Percentiles rank a stretch among this genome's conserved stretches.
Conservation (phyloP, 2,797 vertebrate species). For the Chlorospingus semifuscus region DNA sequence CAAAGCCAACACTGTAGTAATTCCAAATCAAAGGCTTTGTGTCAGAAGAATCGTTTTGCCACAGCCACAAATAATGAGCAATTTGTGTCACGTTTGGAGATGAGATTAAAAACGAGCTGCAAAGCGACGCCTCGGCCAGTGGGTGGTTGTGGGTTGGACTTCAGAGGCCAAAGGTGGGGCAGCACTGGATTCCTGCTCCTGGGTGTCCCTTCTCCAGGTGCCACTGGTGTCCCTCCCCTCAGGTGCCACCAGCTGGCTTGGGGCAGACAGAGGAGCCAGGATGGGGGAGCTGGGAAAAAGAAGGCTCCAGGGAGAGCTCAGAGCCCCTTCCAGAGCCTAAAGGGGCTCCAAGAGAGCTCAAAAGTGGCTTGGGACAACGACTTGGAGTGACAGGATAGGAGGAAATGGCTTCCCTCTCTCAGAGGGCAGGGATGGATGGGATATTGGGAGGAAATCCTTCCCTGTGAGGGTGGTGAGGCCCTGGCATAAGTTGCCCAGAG, state of each 20-base stretch:
- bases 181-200: background rate
- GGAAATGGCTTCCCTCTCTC: background rate
- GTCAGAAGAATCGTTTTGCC: background rate
- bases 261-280: background rate
- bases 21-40: background rate
- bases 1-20: background rate
- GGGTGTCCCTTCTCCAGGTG: background rate
- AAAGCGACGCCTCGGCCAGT: rapidly evolving
- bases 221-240: background rate
- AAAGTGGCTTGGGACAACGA: rapidly evolving
- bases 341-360: background rate
- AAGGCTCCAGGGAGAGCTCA: rapidly evolving
- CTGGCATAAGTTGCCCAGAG: background rate
- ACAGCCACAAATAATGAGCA: background rate
- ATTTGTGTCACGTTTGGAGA: background rate
- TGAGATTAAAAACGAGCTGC: background rate
- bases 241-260: background rate
- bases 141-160: rapidly evolving
- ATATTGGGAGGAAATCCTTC: rapidly evolving
- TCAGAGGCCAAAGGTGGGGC: background rate
- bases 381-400: rapidly evolving
- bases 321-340: background rate
- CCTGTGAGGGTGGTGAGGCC: rapidly evolving
- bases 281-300: background rate
- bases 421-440: rapidly evolving